These are phyloP conservation scores for Zosterops pallidus DNA, from an alignment of 2,113 vertebrate genomes.

Conservation along the genomic window DNA sequence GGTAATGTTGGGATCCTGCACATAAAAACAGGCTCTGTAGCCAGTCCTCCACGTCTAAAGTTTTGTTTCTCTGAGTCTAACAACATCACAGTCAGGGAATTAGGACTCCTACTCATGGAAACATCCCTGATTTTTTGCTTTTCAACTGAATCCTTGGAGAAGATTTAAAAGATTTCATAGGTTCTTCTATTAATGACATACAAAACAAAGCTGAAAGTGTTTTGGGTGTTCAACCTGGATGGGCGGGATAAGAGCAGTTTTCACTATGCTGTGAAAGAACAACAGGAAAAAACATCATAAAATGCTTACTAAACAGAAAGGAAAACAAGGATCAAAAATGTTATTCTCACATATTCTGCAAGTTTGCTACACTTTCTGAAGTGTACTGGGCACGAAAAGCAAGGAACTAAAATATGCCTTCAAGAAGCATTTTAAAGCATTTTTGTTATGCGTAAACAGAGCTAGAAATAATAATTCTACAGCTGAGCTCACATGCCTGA, in stretches of 20 bases:
- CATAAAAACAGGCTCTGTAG: neutral
- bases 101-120: neutral
- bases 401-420: conserved; percentile 22
- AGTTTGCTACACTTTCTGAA: conserved; percentile 1
- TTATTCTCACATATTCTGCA: neutral
- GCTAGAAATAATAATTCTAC: neutral
- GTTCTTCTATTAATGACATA: neutral
- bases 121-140: neutral
- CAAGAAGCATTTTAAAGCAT: neutral
- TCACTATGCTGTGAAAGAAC: neutral
- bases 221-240: neutral
- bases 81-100: neutral
- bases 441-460: conserved; percentile 22
- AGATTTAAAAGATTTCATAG: neutral
- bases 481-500: neutral
- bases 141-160: neutral
- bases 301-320: neutral
- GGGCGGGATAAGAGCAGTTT: neutral
- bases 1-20: neutral
- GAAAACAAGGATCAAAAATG: neutral
- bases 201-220: neutral
- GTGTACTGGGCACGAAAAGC: neutral
- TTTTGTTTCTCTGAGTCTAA: neutral
- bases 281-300: neutral
- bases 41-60: neutral